phyloP scores from a whole-genome alignment of 2,888 invertebrate species.

The Cephus pulcher region DNA sequence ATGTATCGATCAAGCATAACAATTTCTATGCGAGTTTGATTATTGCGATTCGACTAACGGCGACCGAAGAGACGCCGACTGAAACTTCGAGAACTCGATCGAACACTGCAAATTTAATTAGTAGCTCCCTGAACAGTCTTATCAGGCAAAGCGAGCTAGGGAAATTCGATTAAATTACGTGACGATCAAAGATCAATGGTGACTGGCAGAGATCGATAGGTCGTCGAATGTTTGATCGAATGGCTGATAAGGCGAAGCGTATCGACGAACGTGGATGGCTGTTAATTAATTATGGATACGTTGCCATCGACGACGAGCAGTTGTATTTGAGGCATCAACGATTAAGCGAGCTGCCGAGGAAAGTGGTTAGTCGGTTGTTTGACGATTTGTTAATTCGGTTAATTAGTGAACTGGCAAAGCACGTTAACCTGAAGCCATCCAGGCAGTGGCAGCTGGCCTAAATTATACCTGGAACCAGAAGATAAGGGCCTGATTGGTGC shows the following conservation, averaged over 20 bases:
- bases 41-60: too few species aligned
- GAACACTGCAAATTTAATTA: background rate
- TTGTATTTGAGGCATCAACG: background rate
- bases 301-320: background rate
- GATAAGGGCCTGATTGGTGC: constrained; percentile 71
- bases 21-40: background rate
- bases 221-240: background rate
- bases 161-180: background rate
- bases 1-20: background rate
- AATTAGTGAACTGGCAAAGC: constrained; percentile 19
- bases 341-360: background rate
- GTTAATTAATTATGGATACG: background rate
- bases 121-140: background rate
- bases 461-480: constrained; percentile 71
- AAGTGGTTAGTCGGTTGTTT: constrained; percentile 16
- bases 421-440: constrained; percentile 26
- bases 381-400: background rate
- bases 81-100: background rate
- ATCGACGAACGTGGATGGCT: background rate
- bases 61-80: background rate
- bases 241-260: background rate
- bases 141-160: background rate
- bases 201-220: background rate
- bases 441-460: constrained; percentile 51
- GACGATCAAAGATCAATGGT: background rate